A percentile compares a stretch with the other conserved stretches of the same genome.
Conservation (phyloP, 2,888 invertebrate species). For the Coremacera marginata region DNA sequence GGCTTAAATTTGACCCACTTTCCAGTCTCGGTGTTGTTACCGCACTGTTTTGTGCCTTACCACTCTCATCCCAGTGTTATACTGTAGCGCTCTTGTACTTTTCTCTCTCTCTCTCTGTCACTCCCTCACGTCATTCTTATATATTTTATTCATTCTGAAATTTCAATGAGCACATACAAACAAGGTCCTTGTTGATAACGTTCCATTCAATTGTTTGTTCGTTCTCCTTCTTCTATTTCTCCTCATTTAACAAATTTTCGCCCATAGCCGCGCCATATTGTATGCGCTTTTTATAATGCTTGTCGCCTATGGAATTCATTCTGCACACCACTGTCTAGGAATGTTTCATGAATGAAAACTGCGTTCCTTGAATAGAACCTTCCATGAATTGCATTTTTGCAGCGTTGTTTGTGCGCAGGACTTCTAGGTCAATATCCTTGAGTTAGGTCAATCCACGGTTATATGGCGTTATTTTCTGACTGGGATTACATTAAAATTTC, state of each 20-base stretch:
- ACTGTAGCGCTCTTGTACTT: neutral
- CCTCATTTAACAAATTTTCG: neutral
- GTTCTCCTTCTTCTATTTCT: neutral
- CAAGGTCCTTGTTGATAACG: too few relatives aligned
- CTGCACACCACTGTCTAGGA: neutral
- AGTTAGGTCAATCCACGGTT: constrained; percentile 47
- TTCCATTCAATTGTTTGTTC: constrained; percentile 1
- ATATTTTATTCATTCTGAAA: neutral
- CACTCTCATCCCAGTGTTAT: neutral
- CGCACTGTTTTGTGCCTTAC: constrained; percentile 42
- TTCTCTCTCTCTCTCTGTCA: neutral
- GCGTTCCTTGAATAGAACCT: neutral
- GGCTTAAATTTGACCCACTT: constrained; percentile 25
- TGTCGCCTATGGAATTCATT: neutral
- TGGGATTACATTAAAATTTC: neutral
- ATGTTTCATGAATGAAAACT: constrained; percentile 23
- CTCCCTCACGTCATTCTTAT: neutral
- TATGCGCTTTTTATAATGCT: neutral
- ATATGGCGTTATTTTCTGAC: neutral
- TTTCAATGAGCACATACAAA: neutral
- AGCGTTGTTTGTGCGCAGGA: constrained; percentile 56
- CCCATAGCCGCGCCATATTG: neutral
- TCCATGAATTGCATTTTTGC: constrained; percentile 37
- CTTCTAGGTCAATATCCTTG: constrained; percentile 65
- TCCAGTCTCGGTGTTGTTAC: constrained; percentile 47